Base-by-base conservation (phyloP, 2,888 invertebrate genomes). In the Drosophila emarginata region DNA sequence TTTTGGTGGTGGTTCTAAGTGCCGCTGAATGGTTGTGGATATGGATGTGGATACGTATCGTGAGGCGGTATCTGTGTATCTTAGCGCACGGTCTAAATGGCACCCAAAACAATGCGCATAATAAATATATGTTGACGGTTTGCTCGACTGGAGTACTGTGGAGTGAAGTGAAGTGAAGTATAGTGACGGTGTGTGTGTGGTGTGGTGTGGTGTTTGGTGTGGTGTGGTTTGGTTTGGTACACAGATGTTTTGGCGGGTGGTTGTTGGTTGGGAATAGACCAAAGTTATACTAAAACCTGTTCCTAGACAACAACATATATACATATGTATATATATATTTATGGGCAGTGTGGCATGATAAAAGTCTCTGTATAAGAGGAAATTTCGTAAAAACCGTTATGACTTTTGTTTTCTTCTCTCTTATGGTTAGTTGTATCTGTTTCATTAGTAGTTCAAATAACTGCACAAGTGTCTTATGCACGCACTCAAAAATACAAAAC, bases 371-470 rank as follows among this genome's bases (percentile, higher is more conserved):
- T 67, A 56, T 60, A 45, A 45, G 37, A 40, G 45, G 32, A 26
- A 56, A 50, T 54, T 64, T 66, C 51, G 63, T 15, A 26, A 23
- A 45, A 36, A 67, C 77, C 79, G 77, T 79, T 84, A 81, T 71
- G 72, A 68, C 77, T 85, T 82, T 82, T 82, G 67, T 75, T 79
- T 87, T 76, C 45, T 15, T 45, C 69, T 66, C 57, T 52, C 57
- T 60, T 26, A 11, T 36, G 40, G 32, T 32, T 9, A 9, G 32
- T 50, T 53, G 51, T 39, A 64, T 51, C 72, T 63, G 74, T 60
- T 73, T 67, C 74, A 72, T 73, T 63, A 74, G 68, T 72, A 72
- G 72, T 72, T 63, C 74, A 73, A 73, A 74, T 74, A 75, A 66
- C 59, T 67, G 66, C 67, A 65, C 52, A 69, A 83, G 83, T 80